Percentiles rank a stretch among this genome's conserved stretches.
Conservation (phyloP, 2,797 vertebrate species). For the Acropternis orthonyx region DNA sequence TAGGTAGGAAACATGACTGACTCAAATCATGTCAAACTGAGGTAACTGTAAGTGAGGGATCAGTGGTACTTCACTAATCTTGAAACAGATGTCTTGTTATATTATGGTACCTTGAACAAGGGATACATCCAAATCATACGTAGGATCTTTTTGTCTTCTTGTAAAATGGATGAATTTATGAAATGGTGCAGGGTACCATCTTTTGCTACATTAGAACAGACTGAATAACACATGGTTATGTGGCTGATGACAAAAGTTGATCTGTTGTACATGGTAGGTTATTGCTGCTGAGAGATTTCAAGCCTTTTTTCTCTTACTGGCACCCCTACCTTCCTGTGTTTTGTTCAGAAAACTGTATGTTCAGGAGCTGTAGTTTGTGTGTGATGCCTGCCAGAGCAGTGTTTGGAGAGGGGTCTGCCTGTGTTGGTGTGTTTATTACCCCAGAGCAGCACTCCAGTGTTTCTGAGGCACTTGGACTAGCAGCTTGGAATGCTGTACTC, state of each 20-base stretch:
- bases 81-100: not conserved
- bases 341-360: not conserved
- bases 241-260: not conserved
- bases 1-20: not conserved
- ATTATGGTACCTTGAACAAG: not conserved
- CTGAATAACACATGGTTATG: not conserved
- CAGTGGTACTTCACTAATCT: not conserved
- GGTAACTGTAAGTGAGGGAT: not conserved
- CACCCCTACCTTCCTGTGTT: accelerated
- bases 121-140: not conserved
- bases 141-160: not conserved
- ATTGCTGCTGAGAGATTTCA: not conserved
- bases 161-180: not conserved
- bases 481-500: not conserved
- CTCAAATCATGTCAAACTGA: not conserved
- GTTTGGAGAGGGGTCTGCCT: not conserved
- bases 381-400: accelerated
- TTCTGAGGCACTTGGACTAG: not conserved
- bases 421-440: not conserved
- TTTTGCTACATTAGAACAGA: not conserved
- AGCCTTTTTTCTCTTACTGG: not conserved
- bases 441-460: not conserved
- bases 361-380: not conserved
- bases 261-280: accelerated
- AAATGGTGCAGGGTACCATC: not conserved